These are phyloP conservation scores for Smithornis capensis DNA, from an alignment of 2,113 vertebrate species.

Conservation along the genomic window DNA sequence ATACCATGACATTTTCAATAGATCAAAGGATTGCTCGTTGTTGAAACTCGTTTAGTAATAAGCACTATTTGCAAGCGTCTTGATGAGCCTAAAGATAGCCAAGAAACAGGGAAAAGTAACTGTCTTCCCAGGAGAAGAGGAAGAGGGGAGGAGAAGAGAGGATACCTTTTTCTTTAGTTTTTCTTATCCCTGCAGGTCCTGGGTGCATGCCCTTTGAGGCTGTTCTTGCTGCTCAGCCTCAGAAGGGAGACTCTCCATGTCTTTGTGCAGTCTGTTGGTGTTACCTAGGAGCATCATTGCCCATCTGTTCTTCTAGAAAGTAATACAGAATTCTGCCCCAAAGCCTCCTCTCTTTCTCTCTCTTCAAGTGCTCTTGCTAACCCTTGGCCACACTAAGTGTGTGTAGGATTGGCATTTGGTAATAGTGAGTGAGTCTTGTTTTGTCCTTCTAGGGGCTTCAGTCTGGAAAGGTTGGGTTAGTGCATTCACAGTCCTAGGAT, in stretches of 20 bases:
- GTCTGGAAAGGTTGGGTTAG: not conserved
- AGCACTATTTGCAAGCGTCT: not conserved
- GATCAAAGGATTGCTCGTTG: not conserved
- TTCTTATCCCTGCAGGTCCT: not conserved
- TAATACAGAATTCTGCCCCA: not conserved
- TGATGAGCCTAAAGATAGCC: not conserved
- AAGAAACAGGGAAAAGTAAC: not conserved
- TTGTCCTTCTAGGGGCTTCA: not conserved
- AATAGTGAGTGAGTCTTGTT: not conserved
- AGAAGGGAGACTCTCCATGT: not conserved
- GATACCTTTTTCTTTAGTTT: not conserved
- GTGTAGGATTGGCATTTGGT: not conserved
- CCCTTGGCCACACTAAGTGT: not conserved
- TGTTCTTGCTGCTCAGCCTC: not conserved
- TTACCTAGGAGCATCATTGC: not conserved
- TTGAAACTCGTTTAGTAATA: not conserved
- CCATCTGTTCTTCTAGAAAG: not conserved
- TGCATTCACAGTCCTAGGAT: not conserved
- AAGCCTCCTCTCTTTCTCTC: not conserved
- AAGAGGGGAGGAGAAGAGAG: not conserved
- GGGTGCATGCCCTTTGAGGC: not conserved
- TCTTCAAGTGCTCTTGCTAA: not conserved
- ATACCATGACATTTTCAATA: not conserved
- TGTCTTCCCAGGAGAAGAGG: not conserved
- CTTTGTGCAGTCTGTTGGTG: not conserved